These are phyloP conservation scores for Rhimphoctona megacephalus DNA, from an alignment of 2,888 invertebrate genomes.

Conservation along the genomic window DNA sequence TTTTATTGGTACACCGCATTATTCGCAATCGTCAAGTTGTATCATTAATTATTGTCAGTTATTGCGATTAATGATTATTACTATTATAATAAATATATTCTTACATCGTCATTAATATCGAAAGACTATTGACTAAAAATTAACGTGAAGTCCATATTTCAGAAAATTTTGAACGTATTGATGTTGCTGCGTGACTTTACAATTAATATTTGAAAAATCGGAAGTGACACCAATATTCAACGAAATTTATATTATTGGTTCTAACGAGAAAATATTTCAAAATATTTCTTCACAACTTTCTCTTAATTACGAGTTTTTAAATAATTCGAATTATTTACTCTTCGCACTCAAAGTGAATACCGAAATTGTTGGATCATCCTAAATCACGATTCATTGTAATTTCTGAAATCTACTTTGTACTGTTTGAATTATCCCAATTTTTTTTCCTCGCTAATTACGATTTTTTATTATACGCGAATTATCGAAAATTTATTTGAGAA, in stretches of 20 bases:
- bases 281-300: not conserved
- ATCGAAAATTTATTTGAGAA: not conserved
- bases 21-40: conserved; percentile 53
- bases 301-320: no score
- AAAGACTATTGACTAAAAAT: not conserved
- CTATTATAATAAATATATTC: conserved; percentile 78
- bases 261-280: not conserved
- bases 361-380: not conserved
- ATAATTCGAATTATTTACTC: not conserved
- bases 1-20: conserved; percentile 36
- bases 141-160: not conserved
- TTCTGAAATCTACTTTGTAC: not conserved
- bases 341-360: not conserved
- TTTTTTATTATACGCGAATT: not conserved
- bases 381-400: not conserved
- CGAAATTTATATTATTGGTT: not conserved
- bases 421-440: not conserved
- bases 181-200: not conserved
- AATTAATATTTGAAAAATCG: not conserved
- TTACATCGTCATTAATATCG: conserved; percentile 75
- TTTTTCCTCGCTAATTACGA: not conserved
- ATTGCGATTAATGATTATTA: conserved; percentile 68
- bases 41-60: conserved; percentile 55
- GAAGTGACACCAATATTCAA: not conserved
- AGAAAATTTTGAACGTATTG: not conserved